Evolutionary conservation across 1,140 invertebrate species (phyloP).

Genomic region (Bacillus rossius): DNA sequence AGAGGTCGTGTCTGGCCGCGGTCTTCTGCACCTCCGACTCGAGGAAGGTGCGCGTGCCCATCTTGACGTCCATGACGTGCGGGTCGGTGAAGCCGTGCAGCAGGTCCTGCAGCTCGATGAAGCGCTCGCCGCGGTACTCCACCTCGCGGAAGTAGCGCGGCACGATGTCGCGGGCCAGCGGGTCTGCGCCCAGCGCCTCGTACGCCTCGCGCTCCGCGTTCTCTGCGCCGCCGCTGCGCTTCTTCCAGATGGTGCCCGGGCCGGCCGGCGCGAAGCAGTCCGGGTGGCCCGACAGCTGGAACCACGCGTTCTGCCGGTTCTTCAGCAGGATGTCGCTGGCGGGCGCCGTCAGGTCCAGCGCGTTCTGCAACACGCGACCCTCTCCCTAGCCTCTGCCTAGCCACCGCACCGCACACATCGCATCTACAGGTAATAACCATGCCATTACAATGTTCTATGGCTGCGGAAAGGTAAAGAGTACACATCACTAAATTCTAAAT

Average conservation of each 20-base stretch:
- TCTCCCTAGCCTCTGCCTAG: too few relatives aligned
- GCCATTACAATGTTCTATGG: too few relatives aligned
- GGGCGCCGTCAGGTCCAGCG: slow-evolving; percentile 85
- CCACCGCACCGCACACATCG: too few relatives aligned
- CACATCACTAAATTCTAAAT: too few relatives aligned
- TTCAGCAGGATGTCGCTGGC: slow-evolving; percentile 83
- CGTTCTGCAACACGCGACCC: slow-evolving; percentile 62
- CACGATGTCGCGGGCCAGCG: slow-evolving; percentile 66
- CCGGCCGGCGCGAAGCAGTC: slow-evolving; percentile 90
- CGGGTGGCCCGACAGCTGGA: slow-evolving; percentile 90
- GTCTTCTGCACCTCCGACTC: slow-evolving; percentile 90
- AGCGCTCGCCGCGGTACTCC: slow-evolving; percentile 77
- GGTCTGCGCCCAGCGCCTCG: slow-evolving; percentile 70
- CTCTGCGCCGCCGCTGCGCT: slow-evolving; percentile 55
- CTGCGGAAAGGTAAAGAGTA: too few relatives aligned
- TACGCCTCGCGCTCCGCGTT: slow-evolving; percentile 54
- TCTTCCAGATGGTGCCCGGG: slow-evolving; percentile 91
- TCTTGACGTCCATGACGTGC: slow-evolving; percentile 90
- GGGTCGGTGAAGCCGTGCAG: slow-evolving; percentile 79
- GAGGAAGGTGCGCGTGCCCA: slow-evolving; percentile 88
- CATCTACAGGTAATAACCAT: too few relatives aligned
- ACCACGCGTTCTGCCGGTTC: slow-evolving; percentile 72
- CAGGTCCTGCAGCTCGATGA: slow-evolving; percentile 87
- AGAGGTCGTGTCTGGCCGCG: slow-evolving; percentile 68
- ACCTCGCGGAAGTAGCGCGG: slow-evolving; percentile 85